phyloP scores from a whole-genome alignment of 2,888 invertebrate genomes.

The Acrobasis consociella region DNA sequence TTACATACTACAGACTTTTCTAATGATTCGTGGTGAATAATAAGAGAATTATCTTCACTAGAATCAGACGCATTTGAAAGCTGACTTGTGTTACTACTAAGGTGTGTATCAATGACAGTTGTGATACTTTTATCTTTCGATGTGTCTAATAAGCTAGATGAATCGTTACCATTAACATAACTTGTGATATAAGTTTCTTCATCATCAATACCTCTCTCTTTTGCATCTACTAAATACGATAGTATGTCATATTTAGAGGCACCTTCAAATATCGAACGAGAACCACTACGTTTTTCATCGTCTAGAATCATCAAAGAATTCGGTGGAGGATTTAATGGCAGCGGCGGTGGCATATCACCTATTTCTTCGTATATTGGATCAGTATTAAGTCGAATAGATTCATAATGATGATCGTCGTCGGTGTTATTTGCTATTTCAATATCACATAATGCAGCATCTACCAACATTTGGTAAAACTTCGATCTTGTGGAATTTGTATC shows the following conservation, averaged over 20 bases:
- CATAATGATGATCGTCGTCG: slow-evolving; percentile 88
- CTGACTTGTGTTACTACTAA: slow-evolving; percentile 88
- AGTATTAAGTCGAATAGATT: slow-evolving; percentile 85
- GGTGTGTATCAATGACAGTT: slow-evolving; percentile 65
- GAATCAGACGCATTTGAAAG: slow-evolving; percentile 92
- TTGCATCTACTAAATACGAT: slow-evolving; percentile 93
- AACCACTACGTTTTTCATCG: slow-evolving; percentile 86
- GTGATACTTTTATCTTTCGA: slow-evolving; percentile 82
- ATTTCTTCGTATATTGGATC: slow-evolving; percentile 92
- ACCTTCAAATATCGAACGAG: slow-evolving; percentile 89
- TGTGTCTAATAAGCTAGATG: slow-evolving; percentile 77
- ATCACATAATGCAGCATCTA: slow-evolving; percentile 87
- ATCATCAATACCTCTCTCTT: slow-evolving; percentile 87
- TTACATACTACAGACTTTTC: slow-evolving; percentile 82
- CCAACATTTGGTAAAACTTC: slow-evolving; percentile 88
- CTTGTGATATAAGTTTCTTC: slow-evolving; percentile 88
- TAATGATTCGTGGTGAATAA: slow-evolving; percentile 81
- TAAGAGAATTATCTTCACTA: slow-evolving; percentile 91
- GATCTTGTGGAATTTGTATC: slow-evolving; percentile 85
- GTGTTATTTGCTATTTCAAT: slow-evolving; percentile 84
- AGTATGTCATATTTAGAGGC: slow-evolving; percentile 95
- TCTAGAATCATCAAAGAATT: slow-evolving; percentile 85
- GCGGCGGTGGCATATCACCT: slow-evolving; percentile 88
- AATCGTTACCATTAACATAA: slow-evolving; percentile 79
- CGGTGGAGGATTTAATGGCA: slow-evolving; percentile 91